Evolutionary conservation across 1,140 invertebrate genomes (phyloP).

Genomic region (Papilio polyxenes): DNA sequence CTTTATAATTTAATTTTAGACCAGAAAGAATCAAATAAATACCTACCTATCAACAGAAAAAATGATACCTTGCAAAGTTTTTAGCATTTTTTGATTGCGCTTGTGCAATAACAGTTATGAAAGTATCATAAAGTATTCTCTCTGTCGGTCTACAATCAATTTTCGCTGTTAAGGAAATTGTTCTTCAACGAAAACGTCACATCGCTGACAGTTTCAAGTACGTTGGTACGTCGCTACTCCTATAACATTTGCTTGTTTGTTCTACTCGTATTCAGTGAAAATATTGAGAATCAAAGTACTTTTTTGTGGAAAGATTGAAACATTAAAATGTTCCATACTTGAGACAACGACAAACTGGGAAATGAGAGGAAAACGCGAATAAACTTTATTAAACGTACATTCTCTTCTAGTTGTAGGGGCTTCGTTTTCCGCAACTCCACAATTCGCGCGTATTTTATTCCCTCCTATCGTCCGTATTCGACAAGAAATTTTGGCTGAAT

Average conservation of each 20-base stretch:
- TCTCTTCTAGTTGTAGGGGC: no score
- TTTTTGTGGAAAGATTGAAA: neutral
- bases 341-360: no score
- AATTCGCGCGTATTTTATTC: no score
- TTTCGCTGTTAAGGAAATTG: conserved; percentile 6
- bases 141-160: neutral
- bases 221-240: neutral
- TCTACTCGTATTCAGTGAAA: neutral
- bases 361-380: no score
- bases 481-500: no score
- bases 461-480: no score
- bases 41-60: neutral
- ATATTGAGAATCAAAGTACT: conserved; percentile 1
- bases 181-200: conserved; percentile 27
- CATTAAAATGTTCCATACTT: neutral
- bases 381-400: no score
- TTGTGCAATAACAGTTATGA: neutral
- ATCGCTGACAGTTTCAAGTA: neutral
- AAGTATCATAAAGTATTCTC: neutral
- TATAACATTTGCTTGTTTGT: conserved; percentile 1
- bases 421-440: no score
- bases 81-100: neutral
- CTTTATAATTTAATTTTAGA: no score
- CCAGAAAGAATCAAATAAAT: neutral
- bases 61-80: neutral